Percentiles rank a stretch among this genome's conserved stretches.
These are phyloP conservation scores for Julus scandinavius DNA, from an alignment of 2,888 invertebrate genomes.

Conservation along the genomic window DNA sequence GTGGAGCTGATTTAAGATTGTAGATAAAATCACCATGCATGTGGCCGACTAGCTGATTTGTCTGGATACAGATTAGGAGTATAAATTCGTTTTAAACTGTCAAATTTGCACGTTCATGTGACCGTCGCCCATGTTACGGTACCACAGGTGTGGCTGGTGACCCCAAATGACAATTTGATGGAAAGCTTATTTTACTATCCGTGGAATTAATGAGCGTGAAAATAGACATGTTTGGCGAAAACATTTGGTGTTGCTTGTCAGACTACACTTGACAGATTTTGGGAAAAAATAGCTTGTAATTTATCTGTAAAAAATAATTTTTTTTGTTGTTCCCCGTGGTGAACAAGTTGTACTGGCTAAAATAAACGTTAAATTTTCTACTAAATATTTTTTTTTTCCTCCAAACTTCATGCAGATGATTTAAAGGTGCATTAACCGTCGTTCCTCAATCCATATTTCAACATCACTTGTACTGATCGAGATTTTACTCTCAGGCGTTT, in stretches of 20 bases:
- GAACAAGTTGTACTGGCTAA: not conserved
- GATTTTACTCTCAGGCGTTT: too few relatives aligned
- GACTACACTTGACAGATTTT: not conserved
- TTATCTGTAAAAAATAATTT: not conserved
- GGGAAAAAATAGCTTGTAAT: not conserved
- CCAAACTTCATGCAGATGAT: not conserved
- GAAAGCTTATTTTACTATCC: conserved; percentile 15
- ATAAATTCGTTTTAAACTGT: not conserved
- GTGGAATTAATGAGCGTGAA: conserved; percentile 3
- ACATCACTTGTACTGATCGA: too few relatives aligned
- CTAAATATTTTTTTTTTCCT: not conserved
- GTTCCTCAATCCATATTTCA: not conserved
- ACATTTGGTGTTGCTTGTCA: not conserved
- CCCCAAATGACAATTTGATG: conserved; percentile 44
- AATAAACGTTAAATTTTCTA: not conserved
- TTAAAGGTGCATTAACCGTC: not conserved
- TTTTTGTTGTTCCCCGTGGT: conserved; percentile 17
- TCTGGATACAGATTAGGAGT: not conserved
- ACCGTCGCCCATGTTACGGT: conserved; percentile 37
- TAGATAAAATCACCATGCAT: not conserved
- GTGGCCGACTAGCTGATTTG: conserved; percentile 28
- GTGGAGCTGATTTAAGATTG: conserved; percentile 1
- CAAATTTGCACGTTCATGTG: not conserved
- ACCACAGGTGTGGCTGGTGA: conserved; percentile 24
- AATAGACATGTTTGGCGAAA: not conserved